Evolutionary conservation across 2,888 invertebrate genomes (phyloP), one percentile per base, ranked within the genome.

Genomic region (Eristalis intricaria): DNA sequence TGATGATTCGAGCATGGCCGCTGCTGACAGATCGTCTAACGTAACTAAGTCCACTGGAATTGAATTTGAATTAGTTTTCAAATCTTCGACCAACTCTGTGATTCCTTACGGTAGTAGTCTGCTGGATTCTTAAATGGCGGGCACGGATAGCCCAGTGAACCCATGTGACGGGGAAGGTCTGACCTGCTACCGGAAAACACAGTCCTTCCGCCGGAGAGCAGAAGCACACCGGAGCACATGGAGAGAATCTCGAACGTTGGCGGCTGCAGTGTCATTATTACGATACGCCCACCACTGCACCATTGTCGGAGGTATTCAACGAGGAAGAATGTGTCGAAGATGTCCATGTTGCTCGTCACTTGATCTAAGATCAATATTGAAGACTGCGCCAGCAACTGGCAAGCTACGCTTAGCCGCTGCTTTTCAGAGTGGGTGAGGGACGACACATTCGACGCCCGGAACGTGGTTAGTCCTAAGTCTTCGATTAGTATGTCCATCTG

Each of bases 51-150:
- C 98, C 93, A 98, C 98, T 98, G 92, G 1, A 94, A 94, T 84
- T 11, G 38, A 50, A 79, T 63, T 38, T 70, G 10, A 40, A 83
- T 61, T 26, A 65, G 15, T 11, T 26, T 13, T 38, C 22, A 1
- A 2, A 38, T 26, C 26, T 13, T 10, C 0, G 23, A 3, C 7
- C 19, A 23, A 0, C 26, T 23, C 8, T 2, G 19, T 1, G 13
- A 10, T 2, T 82, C 95, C 96, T 95, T 94, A 97, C 97, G 94
- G 92, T 99, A 99, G 92, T 99, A 99, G 94, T 99, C 99, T 0
- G 98, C 98, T 69, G 98, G 98, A 92, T 99, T 99, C 93, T 99
- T 99, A 93, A 97, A 98, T 0, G 98, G 97, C 15, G 99, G 99
- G 93, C 98, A 99, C 2, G 98, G 98, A 94, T 98, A 99, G 91